phyloP scores from a whole-genome alignment of 2,888 invertebrate species.

The Oscheius sp. region DNA sequence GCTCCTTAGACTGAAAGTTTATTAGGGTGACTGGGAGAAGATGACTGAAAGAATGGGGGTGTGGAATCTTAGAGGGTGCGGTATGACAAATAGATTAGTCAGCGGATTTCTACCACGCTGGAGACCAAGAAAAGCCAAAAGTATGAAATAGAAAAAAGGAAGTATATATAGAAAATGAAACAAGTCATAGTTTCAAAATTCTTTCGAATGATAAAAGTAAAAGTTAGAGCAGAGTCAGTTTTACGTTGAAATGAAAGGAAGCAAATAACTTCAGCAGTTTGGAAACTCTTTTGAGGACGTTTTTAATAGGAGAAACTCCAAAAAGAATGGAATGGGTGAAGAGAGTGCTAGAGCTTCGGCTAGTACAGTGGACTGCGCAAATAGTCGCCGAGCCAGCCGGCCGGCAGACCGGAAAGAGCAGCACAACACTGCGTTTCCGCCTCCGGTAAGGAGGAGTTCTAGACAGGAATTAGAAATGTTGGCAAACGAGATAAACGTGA shows the following conservation, averaged over 20 bases:
- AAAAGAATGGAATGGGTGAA: background rate
- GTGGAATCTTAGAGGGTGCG: background rate
- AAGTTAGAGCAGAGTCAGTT: no score
- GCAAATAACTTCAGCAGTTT: no score
- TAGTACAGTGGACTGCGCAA: slow-evolving; percentile 29
- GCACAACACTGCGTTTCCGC: slow-evolving; percentile 8
- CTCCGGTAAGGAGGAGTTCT: slow-evolving; percentile 4
- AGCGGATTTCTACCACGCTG: background rate
- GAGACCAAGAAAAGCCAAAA: background rate
- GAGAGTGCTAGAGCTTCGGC: slow-evolving; percentile 12
- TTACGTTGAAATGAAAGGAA: no score
- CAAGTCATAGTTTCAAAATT: no score
- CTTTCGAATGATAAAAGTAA: no score
- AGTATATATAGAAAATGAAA: no score
- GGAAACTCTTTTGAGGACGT: no score
- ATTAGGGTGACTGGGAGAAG: background rate
- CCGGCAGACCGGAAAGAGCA: slow-evolving; percentile 22
- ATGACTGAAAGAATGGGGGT: background rate
- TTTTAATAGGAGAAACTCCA: slow-evolving; percentile 4
- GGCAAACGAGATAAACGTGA: background rate
- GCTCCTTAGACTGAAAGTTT: background rate
- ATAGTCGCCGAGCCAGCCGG: slow-evolving; percentile 1
- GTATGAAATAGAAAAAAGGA: no score
- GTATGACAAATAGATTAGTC: slow-evolving; percentile 14
- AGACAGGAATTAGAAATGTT: slow-evolving; percentile 7